phyloP scores from a whole-genome alignment of 2,113 vertebrate genomes.

The Salvelinus sp. region DNA sequence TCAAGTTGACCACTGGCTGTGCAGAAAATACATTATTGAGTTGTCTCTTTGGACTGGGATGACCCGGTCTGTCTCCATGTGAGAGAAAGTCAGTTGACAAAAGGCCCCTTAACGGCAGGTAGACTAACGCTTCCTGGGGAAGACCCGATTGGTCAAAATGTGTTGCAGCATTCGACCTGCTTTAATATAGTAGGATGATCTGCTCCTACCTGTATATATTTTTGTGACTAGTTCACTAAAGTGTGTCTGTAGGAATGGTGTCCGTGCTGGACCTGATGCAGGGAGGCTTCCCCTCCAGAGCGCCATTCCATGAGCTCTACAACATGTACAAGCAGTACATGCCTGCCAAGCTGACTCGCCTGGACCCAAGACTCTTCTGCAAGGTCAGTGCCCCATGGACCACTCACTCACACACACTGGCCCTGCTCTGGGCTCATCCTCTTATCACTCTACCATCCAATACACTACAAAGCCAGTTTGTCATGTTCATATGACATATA shows the following conservation, averaged over 20 bases:
- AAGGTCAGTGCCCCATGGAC: constrained; percentile 76
- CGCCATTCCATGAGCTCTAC: constrained; percentile 97
- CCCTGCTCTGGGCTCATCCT: neutral
- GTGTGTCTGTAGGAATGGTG: constrained; percentile 87
- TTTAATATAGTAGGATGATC: too few species aligned
- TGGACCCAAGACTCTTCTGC: constrained; percentile 96
- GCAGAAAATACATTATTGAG: neutral
- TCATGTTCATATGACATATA: neutral
- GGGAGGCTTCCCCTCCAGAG: constrained; percentile 95
- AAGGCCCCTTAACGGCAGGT: too few species aligned
- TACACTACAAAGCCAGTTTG: neutral
- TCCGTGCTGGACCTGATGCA: constrained; percentile 98
- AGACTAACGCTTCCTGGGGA: too few species aligned
- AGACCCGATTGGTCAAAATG: too few species aligned
- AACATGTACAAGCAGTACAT: constrained; percentile 99
- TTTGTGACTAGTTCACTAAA: neutral
- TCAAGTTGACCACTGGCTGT: neutral
- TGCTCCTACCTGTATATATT: too few species aligned
- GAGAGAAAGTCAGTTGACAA: too few species aligned
- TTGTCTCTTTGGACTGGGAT: neutral
- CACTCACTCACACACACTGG: too few species aligned
- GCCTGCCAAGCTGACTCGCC: constrained; percentile 88
- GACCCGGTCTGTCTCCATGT: neutral
- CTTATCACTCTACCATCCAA: neutral
- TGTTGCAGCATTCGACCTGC: too few species aligned